These are phyloP conservation scores for Myotis brandtii DNA, from an alignment of 2,113 vertebrate species.

Conservation along the genomic window DNA sequence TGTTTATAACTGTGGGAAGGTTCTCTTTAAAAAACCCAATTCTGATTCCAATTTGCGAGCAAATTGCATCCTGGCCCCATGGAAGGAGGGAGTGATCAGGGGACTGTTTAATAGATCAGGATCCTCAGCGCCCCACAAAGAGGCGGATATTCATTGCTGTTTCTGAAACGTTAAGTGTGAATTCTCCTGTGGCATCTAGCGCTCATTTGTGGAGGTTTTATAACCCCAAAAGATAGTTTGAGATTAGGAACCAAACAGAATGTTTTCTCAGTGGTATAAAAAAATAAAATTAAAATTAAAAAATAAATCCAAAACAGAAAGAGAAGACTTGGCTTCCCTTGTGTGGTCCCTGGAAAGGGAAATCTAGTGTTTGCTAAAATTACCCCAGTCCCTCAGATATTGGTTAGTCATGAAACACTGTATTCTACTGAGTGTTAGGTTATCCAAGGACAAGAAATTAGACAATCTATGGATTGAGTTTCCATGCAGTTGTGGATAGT, in stretches of 20 bases:
- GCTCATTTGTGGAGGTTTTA: neutral
- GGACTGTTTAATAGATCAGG: slow-evolving; percentile 54
- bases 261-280: slow-evolving; percentile 44
- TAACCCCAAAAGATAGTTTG: neutral
- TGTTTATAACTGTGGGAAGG: slow-evolving; percentile 78
- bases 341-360: slow-evolving; percentile 72
- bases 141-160: neutral
- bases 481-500: neutral
- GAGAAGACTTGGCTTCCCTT: slow-evolving; percentile 52
- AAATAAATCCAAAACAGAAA: neutral
- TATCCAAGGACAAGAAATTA: slow-evolving; percentile 51
- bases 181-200: neutral
- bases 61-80: slow-evolving; percentile 78
- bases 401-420: slow-evolving; percentile 61
- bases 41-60: slow-evolving; percentile 73
- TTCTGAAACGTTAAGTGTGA: slow-evolving; percentile 65
- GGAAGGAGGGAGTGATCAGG: slow-evolving; percentile 54
- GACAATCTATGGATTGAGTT: neutral
- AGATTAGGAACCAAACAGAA: slow-evolving; percentile 40
- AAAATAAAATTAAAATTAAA: neutral
- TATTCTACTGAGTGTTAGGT: slow-evolving; percentile 46
- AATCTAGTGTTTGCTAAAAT: slow-evolving; percentile 73
- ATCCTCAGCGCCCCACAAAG: slow-evolving; percentile 6
- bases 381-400: slow-evolving; percentile 55
- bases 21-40: slow-evolving; percentile 78